phyloP scores from a whole-genome alignment of 2,797 vertebrate genomes.

The Geotrypetes seraphini region DNA sequence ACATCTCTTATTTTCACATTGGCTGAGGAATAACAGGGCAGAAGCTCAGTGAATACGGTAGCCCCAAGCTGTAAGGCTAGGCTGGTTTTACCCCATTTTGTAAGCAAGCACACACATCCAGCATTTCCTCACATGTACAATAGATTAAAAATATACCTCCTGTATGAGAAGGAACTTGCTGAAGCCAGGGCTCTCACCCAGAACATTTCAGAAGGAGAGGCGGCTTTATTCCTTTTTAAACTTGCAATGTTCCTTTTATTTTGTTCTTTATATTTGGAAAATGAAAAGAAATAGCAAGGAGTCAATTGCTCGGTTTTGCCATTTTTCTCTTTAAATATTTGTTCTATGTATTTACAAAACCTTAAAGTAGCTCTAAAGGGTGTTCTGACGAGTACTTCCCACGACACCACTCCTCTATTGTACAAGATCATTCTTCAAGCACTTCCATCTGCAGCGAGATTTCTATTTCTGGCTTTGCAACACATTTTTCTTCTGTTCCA shows the following conservation, averaged over 20 bases:
- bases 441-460: conserved; percentile 42
- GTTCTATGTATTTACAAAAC: conserved; percentile 94
- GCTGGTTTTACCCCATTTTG: neutral
- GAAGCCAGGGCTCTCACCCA: conserved; percentile 11
- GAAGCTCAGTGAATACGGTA: too few species aligned
- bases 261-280: conserved; percentile 67
- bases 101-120: neutral
- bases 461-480: too few species aligned
- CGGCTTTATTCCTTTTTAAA: conserved; percentile 53
- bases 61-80: too few species aligned
- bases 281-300: conserved; percentile 65
- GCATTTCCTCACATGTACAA: neutral
- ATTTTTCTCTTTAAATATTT: conserved; percentile 59
- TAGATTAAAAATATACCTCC: neutral
- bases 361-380: conserved; percentile 84
- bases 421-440: conserved; percentile 45
- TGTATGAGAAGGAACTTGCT: too few species aligned
- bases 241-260: conserved; percentile 68
- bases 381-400: conserved; percentile 77
- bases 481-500: conserved; percentile 39
- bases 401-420: conserved; percentile 56
- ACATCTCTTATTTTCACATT: too few species aligned
- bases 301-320: conserved; percentile 47
- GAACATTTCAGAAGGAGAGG: conserved; percentile 52
- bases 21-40: too few species aligned